Evolutionary conservation across 2,888 invertebrate species (phyloP).

Genomic region (Eupithecia tripunctaria): DNA sequence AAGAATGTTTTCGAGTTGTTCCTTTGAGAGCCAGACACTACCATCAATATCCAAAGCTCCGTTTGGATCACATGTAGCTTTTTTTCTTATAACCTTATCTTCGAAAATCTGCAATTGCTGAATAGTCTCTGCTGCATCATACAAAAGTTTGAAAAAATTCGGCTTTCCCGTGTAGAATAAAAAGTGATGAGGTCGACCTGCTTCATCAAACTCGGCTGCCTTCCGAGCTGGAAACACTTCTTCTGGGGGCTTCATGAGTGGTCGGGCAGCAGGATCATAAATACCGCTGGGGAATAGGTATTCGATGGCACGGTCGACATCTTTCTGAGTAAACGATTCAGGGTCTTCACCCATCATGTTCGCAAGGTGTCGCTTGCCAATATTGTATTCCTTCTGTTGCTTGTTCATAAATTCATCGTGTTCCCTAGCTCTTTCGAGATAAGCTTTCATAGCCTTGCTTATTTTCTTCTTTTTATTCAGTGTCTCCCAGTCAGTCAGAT

Average conservation of each 20-base stretch:
- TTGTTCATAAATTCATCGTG: conserved; percentile 93
- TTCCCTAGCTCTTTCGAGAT: conserved; percentile 91
- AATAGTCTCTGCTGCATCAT: conserved; percentile 90
- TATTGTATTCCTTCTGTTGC: conserved; percentile 91
- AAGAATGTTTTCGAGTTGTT: conserved; percentile 86
- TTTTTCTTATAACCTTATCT: conserved; percentile 87
- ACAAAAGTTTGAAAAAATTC: conserved; percentile 92
- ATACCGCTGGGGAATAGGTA: conserved; percentile 99
- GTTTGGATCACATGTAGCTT: conserved; percentile 85
- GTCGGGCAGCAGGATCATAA: conserved; percentile 92
- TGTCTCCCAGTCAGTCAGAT: conserved; percentile 75
- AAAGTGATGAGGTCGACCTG: conserved; percentile 95
- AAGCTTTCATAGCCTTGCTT: conserved; percentile 95
- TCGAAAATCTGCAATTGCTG: conserved; percentile 88
- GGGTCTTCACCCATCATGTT: conserved; percentile 99
- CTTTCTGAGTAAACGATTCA: conserved; percentile 93
- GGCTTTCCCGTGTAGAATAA: conserved; percentile 96
- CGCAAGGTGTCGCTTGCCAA: conserved; percentile 97
- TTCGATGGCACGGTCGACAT: conserved; percentile 93
- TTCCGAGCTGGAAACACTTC: conserved; percentile 93
- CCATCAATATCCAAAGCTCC: conserved; percentile 73
- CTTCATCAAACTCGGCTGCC: conserved; percentile 95
- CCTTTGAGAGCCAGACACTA: conserved; percentile 86
- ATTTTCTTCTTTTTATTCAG: conserved; percentile 85
- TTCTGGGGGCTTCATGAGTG: conserved; percentile 95